Base-by-base conservation (phyloP, 2,113 vertebrate species). In the Prionailurus bengalensis region DNA sequence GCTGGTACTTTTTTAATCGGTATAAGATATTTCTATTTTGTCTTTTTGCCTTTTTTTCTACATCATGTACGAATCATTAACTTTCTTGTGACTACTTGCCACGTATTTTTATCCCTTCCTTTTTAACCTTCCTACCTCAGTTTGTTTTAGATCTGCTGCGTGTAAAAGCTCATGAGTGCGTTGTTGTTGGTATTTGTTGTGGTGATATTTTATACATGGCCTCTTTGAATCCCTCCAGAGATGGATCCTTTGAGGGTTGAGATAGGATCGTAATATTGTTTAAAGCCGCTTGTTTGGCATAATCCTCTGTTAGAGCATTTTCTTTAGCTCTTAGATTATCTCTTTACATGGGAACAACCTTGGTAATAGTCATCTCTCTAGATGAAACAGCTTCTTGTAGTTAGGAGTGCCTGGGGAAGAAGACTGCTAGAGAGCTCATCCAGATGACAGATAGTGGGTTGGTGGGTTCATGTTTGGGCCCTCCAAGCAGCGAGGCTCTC, bases 401-500 rank as follows among this genome's bases (percentile, higher is more conserved):
- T 48, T 76, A 48, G 25, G 73, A 76, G 73, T 48, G 42, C 42
- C 42, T 27, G 36, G 36, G 48, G 48, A 66, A 39, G 55, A 15
- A 73, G 55, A 7, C 45, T 2, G 1, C 14, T 45, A 42, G 73
- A 31, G 42, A 61, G 11, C n/a, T 15, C 17, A 15, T 58, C 3
- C 36, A 42, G 42, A 9, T 33, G 21, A 1, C 6, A 5, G 13
- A 48, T 2, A 1, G 1, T 31, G 5, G n/a, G 6, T 55, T 51
- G 2, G 1, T 31, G 5, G n/a, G 6, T 55, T 51, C 31, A 12
- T 13, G 0, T n/a, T 39, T 19, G 39, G 33, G n/a, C 65, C 61
- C 36, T 92, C 45, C 14, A 33, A 71, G 89, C 45, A 29, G 17
- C 55, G 8, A 5, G 16, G 31, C 61, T 55, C 29, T 78, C 65